A percentile compares a stretch with the other conserved stretches of the same genome.
phyloP scores from a whole-genome alignment of 2,888 invertebrate genomes.

The Sipunculus nudus region DNA sequence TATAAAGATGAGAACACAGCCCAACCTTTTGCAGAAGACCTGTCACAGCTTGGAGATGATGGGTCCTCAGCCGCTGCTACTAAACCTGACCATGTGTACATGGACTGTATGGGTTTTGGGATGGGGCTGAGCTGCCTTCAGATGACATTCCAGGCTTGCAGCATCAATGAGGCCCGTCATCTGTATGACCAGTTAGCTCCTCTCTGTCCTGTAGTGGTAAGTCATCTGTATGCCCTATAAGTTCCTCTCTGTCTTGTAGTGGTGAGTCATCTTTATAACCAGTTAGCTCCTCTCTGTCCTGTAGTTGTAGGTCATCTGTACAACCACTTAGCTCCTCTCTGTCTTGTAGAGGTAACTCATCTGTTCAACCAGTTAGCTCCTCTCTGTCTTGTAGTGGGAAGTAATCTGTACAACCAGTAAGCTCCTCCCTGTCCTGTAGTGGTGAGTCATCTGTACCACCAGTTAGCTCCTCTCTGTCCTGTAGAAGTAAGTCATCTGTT shows the following conservation, averaged over 20 bases:
- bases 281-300: too few relatives aligned
- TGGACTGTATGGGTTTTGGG: conserved; percentile 99
- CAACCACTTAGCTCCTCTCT: too few relatives aligned
- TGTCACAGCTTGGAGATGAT: conserved; percentile 71
- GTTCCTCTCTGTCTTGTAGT: conserved; percentile 33
- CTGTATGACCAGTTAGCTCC: conserved; percentile 98
- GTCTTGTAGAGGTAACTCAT: too few relatives aligned
- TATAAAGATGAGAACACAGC: conserved; percentile 87
- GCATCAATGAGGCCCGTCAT: conserved; percentile 92
- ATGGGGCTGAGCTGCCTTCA: conserved; percentile 99
- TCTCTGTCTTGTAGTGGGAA: conserved; percentile 26
- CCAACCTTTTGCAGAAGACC: conserved; percentile 73
- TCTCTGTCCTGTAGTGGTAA: conserved; percentile 94
- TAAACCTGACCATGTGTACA: conserved; percentile 89
- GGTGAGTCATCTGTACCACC: too few relatives aligned
- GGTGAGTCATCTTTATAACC: background rate
- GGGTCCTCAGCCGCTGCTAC: conserved; percentile 74
- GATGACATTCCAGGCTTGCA: conserved; percentile 89
- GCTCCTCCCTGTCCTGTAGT: too few relatives aligned
- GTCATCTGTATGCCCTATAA: conserved; percentile 29
- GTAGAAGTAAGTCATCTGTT: too few relatives aligned
- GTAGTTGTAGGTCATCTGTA: too few relatives aligned
- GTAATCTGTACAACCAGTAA: too few relatives aligned
- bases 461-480: too few relatives aligned
- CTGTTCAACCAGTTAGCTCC: conserved; percentile 26